Evolutionary conservation across 2,797 vertebrate species (phyloP), one percentile per base, ranked within the genome.

Genomic region (Coendou prehensilis): DNA sequence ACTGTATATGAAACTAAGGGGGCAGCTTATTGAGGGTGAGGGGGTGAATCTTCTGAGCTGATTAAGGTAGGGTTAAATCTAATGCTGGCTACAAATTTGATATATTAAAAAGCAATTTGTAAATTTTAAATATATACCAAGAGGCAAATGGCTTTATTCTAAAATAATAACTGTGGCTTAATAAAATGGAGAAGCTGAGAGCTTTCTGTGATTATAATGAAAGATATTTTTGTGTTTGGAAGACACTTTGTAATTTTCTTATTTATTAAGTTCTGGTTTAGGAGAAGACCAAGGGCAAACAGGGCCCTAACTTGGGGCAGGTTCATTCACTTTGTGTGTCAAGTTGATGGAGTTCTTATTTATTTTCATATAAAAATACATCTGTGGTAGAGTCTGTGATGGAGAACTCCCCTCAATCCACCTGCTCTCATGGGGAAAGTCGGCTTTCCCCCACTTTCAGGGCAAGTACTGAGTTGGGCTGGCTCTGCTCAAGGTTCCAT

Each of bases 331-430:
- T 41, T 22, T 14, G 52, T 41, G 26, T 23, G 73, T 89, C 50
- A 41, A 52, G 22, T 8, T 26, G 63, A 57, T 10, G 22, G 87
- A 79, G 59, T 94, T 87, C 57, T 64, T 47, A 63, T 22, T n/a
- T 86, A 57, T 86, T 73, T 54, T 67, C 41, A 57, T 37, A 59
- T 59, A 69, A 92, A 93, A 93, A 78, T 67, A 61, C 59, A 83
- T 13, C 28, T 2, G 1, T 15, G n/a, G 73, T 61, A 20, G 59
- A 54, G 50, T 17, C 28, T 75, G n/a, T 37, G 76, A 23, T 59
- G n/a, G 63, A 54, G 61, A 91, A 33, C 4, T 41, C 5, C 6
- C 47, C 7, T 30, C 5, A 7, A 0, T 3, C 76, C 18, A 5
- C 14, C 28, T 45, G 17, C 28, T 20, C 28, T 50, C 13, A 59